phyloP scores from a whole-genome alignment of 35 echinoderm and acorn worm species.

The Patiria miniata region DNA sequence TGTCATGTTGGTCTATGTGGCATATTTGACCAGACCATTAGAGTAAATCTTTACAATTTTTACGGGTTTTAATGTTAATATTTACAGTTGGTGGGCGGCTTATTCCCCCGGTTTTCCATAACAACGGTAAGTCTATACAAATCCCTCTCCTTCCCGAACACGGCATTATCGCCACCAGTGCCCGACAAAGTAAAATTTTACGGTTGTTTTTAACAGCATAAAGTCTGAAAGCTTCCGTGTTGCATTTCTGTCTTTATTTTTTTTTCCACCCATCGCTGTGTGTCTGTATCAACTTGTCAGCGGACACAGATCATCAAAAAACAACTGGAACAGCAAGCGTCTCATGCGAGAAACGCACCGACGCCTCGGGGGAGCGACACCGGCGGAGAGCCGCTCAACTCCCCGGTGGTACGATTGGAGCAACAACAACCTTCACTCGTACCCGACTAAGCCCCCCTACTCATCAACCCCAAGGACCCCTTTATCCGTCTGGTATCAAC shows the following conservation, averaged over 20 bases:
- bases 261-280: no score
- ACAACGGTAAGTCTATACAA: no score
- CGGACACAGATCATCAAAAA: neutral
- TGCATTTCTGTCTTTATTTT: neutral
- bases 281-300: neutral
- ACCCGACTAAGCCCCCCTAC: neutral
- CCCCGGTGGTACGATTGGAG: neutral
- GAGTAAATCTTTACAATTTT: no score
- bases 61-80: no score
- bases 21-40: no score
- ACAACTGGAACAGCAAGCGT: slow-evolving; percentile 11
- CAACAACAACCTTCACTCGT: slow-evolving; percentile 1
- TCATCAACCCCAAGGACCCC: neutral
- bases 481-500: slow-evolving; percentile 14
- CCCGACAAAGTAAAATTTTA: slow-evolving; percentile 10
- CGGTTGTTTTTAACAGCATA: slow-evolving; percentile 22
- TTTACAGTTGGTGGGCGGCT: no score
- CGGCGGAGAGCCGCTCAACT: neutral
- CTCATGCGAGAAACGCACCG: neutral
- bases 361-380: neutral
- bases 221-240: slow-evolving; percentile 5
- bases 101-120: no score
- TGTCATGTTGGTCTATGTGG: no score
- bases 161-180: no score
- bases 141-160: no score